Percentiles rank a stretch among this genome's conserved stretches.
These are phyloP conservation scores for Chaetops frenatus DNA, from an alignment of 2,113 vertebrate genomes.

Conservation along the genomic window DNA sequence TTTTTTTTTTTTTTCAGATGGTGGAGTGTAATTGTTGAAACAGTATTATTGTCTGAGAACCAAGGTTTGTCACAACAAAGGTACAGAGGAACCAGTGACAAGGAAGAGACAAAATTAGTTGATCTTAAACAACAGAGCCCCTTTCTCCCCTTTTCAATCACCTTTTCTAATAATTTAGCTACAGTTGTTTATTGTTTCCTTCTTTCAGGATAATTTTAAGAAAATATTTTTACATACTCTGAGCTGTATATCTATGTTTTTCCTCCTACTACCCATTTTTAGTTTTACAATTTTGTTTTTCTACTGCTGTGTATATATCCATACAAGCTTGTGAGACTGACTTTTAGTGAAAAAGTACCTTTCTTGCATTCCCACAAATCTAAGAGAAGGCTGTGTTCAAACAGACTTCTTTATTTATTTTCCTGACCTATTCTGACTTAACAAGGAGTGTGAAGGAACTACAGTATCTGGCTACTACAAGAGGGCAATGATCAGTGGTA, in stretches of 20 bases:
- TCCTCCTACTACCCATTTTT: background rate
- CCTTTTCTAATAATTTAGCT: background rate
- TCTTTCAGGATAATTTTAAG: background rate
- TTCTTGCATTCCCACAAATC: background rate
- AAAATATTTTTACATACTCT: background rate
- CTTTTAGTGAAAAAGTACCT: background rate
- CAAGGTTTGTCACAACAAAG: background rate
- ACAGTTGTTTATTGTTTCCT: background rate
- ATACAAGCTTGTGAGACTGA: background rate
- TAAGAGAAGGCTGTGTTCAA: background rate
- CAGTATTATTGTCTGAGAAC: background rate
- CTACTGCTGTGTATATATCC: background rate
- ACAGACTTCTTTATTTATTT: background rate
- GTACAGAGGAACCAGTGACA: background rate
- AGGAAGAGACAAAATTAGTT: background rate
- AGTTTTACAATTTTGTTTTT: background rate
- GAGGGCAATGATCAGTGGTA: background rate
- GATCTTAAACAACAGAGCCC: background rate
- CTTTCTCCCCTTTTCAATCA: background rate
- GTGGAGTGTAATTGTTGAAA: background rate
- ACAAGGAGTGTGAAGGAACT: background rate
- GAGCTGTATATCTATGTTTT: background rate
- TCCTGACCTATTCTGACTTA: background rate
- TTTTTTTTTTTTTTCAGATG: background rate
- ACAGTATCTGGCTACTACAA: background rate